A percentile compares a stretch with the other conserved stretches of the same genome.
These are phyloP conservation scores for Cyprinodon diabolis DNA, from an alignment of 2,797 vertebrate genomes.

Conservation along the genomic window DNA sequence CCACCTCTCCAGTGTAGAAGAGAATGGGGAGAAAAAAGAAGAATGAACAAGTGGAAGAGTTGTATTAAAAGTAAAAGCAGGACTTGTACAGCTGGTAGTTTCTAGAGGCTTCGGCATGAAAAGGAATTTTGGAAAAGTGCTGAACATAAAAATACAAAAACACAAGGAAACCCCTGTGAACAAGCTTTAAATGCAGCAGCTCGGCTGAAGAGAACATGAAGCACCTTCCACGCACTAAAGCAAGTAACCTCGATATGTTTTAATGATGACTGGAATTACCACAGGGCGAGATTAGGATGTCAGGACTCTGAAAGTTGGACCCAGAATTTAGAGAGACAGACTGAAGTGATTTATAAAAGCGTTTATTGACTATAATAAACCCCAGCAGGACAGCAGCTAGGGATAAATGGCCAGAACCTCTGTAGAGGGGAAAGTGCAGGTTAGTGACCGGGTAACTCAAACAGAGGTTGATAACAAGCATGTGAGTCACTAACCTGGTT, in stretches of 20 bases:
- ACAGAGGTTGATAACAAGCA: too few relatives aligned
- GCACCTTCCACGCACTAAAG: constrained; percentile 2
- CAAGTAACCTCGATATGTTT: not conserved
- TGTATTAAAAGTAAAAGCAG: constrained; percentile 60
- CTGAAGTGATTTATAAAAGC: too few relatives aligned
- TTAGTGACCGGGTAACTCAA: too few relatives aligned
- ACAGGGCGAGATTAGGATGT: constrained; percentile 31
- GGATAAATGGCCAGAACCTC: too few relatives aligned
- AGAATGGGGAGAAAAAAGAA: not conserved
- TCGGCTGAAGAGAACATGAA: constrained; percentile 1
- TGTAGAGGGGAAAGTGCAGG: too few relatives aligned
- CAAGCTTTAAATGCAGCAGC: constrained; percentile 8
- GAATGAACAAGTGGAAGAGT: constrained; percentile 47
- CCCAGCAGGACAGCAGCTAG: too few relatives aligned
- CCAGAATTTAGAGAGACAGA: too few relatives aligned
- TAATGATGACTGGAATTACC: not conserved
- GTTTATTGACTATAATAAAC: too few relatives aligned
- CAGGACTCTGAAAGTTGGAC: not conserved
- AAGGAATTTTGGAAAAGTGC: constrained; percentile 59
- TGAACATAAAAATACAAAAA: constrained; percentile 55
- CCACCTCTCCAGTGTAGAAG: constrained; percentile 29
- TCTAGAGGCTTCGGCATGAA: constrained; percentile 58
- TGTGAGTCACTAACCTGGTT: too few relatives aligned
- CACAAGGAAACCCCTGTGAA: constrained; percentile 45
- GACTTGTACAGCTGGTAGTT: constrained; percentile 55